Percentiles rank a stretch among this genome's conserved stretches.
Conservation (phyloP, 2,113 vertebrate genomes). For the Ophiodon elongatus region DNA sequence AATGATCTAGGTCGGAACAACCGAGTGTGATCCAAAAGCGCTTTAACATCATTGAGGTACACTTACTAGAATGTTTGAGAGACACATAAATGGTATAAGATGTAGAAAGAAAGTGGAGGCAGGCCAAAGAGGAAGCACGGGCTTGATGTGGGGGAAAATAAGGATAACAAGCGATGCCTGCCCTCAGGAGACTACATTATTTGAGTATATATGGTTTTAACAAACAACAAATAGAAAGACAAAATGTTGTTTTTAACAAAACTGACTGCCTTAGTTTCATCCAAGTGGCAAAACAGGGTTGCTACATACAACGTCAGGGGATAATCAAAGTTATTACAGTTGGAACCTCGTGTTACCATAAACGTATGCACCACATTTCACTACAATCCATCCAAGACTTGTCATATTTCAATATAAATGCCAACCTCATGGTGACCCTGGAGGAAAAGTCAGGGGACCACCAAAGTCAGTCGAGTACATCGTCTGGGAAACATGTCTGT, state of each 20-base stretch:
- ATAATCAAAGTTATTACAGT: neutral
- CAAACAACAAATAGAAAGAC: constrained; percentile 1
- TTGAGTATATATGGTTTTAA: neutral
- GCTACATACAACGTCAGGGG: neutral
- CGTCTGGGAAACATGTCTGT: neutral
- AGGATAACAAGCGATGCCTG: neutral
- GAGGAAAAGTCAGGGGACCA: neutral
- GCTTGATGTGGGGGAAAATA: neutral
- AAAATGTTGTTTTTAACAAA: neutral
- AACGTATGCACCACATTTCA: too few species aligned
- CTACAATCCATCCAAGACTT: neutral
- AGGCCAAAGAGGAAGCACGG: neutral
- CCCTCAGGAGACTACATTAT: neutral
- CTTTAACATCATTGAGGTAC: constrained; percentile 44
- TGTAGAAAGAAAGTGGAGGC: constrained; percentile 3
- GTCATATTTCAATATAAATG: neutral
- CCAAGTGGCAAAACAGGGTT: neutral
- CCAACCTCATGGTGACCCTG: neutral
- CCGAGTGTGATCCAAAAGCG: constrained; percentile 40
- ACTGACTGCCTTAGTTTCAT: neutral
- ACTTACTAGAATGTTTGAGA: constrained; percentile 30
- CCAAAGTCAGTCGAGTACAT: neutral
- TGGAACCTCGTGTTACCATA: neutral
- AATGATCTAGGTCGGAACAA: constrained; percentile 61
- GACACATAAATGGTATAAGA: constrained; percentile 17